A percentile compares a stretch with the other conserved stretches of the same genome.
These are phyloP conservation scores for Druceiella hillmani DNA, from an alignment of 2,888 invertebrate genomes.

Conservation along the genomic window DNA sequence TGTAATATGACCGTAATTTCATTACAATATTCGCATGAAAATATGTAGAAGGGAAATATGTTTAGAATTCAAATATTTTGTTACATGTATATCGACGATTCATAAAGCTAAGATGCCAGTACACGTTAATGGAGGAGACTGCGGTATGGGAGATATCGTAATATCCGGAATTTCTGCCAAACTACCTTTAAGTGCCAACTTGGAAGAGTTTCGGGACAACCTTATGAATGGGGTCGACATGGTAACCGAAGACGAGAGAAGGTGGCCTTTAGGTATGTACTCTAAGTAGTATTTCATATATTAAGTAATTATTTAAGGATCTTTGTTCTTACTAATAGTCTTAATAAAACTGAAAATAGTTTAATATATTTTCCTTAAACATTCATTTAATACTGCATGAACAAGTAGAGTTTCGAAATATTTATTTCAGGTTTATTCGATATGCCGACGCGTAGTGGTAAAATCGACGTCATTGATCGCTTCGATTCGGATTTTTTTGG, in stretches of 20 bases:
- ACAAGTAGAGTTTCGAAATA: neutral
- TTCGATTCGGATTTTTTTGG: constrained; percentile 91
- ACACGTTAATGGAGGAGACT: too few relatives aligned
- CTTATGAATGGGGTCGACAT: constrained; percentile 88
- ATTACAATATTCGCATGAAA: too few relatives aligned
- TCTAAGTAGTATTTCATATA: too few relatives aligned
- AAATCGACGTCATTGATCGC: constrained; percentile 70
- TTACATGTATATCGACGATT: too few relatives aligned
- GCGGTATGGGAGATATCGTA: constrained; percentile 67
- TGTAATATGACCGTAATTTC: too few relatives aligned
- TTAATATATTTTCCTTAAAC: neutral
- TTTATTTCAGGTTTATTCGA: constrained; percentile 62
- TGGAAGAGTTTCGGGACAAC: constrained; percentile 90
- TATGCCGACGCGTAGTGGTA: constrained; percentile 73
- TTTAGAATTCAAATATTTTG: too few relatives aligned
- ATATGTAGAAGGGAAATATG: too few relatives aligned
- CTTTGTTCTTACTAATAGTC: too few relatives aligned
- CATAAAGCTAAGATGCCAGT: too few relatives aligned
- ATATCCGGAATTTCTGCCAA: constrained; percentile 82
- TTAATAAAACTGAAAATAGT: too few relatives aligned
- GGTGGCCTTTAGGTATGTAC: constrained; percentile 69
- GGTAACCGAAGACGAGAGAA: constrained; percentile 84
- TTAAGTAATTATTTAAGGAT: too few relatives aligned
- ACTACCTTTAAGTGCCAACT: constrained; percentile 83
- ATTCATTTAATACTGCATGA: neutral